Conservation (phyloP, 2,113 vertebrate genomes). For the Hymenochirus boettgeri region DNA sequence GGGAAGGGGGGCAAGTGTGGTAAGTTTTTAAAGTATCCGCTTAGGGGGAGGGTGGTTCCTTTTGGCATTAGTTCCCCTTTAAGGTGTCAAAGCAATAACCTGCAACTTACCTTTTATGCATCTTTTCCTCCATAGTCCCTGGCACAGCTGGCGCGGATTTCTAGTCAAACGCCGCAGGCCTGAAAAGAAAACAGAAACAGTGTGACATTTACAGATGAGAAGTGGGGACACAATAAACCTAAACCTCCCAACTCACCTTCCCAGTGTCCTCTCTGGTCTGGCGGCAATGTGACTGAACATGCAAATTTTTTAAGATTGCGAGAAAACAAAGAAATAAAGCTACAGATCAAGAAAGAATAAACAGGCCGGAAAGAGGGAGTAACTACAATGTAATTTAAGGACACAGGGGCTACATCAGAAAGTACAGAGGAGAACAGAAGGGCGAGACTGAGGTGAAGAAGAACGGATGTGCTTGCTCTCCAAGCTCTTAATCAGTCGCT, state of each 20-base stretch:
- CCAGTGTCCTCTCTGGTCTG: conserved; percentile 88
- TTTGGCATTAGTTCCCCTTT: too few species aligned
- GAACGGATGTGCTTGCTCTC: conserved; percentile 81
- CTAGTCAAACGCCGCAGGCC: conserved; percentile 89
- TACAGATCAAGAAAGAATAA: too few species aligned
- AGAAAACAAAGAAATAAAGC: too few species aligned
- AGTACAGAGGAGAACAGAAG: background rate
- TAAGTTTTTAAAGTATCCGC: too few species aligned
- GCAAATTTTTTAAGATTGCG: too few species aligned
- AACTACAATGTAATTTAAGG: background rate
- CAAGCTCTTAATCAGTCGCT: conserved; percentile 81
- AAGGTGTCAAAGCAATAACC: too few species aligned
- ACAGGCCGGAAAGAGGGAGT: background rate
- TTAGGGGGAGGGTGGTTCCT: too few species aligned
- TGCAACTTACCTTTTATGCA: conserved; percentile 77
- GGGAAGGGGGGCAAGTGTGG: too few species aligned
- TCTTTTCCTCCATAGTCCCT: conserved; percentile 87
- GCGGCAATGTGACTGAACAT: conserved; percentile 86
- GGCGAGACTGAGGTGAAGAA: conserved; percentile 73
- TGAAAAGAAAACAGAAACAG: conserved; percentile 34
- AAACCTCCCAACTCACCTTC: too few species aligned
- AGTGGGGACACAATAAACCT: too few species aligned
- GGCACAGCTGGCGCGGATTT: conserved; percentile 88
- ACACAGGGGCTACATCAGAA: background rate
- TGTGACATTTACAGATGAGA: background rate